Conservation (phyloP, 1,140 invertebrate genomes). For the Zophobas atratus region DNA sequence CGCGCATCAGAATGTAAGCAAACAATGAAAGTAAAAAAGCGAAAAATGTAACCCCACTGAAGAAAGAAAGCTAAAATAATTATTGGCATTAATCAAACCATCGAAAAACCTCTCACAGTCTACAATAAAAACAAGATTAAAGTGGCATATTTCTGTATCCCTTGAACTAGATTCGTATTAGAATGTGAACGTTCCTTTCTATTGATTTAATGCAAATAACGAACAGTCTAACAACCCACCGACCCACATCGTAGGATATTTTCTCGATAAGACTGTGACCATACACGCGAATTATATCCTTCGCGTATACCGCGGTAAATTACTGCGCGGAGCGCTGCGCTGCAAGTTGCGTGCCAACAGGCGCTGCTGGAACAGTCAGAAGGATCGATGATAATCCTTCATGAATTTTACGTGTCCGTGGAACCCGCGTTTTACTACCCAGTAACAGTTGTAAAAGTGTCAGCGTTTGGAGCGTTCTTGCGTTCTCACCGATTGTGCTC, state of each 20-base stretch:
- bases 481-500: not conserved
- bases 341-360: slow-evolving; percentile 43
- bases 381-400: slow-evolving; percentile 44
- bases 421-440: slow-evolving; percentile 43
- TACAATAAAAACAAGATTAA: slow-evolving; percentile 47
- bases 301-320: slow-evolving; percentile 30
- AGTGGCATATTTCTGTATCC: slow-evolving; percentile 42
- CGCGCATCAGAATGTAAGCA: not conserved
- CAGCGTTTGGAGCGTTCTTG: slow-evolving; percentile 11
- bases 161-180: slow-evolving; percentile 50
- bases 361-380: slow-evolving; percentile 30
- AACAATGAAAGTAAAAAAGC: slow-evolving; percentile 20
- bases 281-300: slow-evolving; percentile 30
- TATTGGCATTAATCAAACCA: slow-evolving; percentile 44
- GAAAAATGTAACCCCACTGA: slow-evolving; percentile 7
- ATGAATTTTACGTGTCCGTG: slow-evolving; percentile 29
- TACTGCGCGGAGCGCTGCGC: slow-evolving; percentile 44
- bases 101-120: slow-evolving; percentile 46
- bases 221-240: slow-evolving; percentile 41
- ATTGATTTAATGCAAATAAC: slow-evolving; percentile 46
- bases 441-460: slow-evolving; percentile 47
- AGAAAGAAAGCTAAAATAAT: slow-evolving; percentile 31
- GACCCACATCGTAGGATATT: not conserved
- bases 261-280: slow-evolving; percentile 36
- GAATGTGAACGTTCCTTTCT: slow-evolving; percentile 49